Evolutionary conservation across 2,888 invertebrate genomes (phyloP), one percentile per base, ranked within the genome.

Genomic region (Latrodectus hesperus): DNA sequence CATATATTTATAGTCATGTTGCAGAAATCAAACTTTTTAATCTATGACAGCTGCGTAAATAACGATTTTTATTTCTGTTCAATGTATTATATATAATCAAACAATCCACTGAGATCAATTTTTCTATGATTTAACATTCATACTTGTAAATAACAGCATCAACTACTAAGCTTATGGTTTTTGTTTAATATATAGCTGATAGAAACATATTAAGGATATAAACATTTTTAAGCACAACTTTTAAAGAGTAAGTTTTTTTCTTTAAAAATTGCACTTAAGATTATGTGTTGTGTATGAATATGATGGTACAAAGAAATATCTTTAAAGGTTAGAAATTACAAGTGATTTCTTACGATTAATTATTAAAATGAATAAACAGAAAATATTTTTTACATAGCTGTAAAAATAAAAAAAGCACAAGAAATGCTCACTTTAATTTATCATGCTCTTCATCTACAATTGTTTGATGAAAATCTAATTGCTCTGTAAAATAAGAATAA

Each of bases 361-460:
- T 72, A n/a, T 51, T 12, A 9, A n/a, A 38, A 51, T 16, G 9
- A 3, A 72, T 16, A 16, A 73, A 53, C 53, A 22, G 38, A 17
- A 5, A 53, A 17, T 72, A 51, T 53, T 53, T 22, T 53, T 53
- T 53, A 53, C 5, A 26, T 9, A 51, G 17, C 26, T 11, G 38
- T 49, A 17, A 38, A 64, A 38, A 16, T 49, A 49, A 65, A 49
- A 17, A 51, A 17, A 71, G 38, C 38, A 38, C 38, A 38, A 38
- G 38, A 70, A 14, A 80, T 8, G 16, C 26, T 72, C 77, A 86
- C 86, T 80, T 86, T 55, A 86, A 14, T 55, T 77, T 81, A 22
- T 86, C 81, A 67, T 75, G 70, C 17, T 86, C 81, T 16, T 86
- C 86, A 81, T 86, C 86, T 38, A 22, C 38, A 38, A 80, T 67